A percentile compares a stretch with the other conserved stretches of the same genome.
Conservation (phyloP, 2,113 vertebrate genomes). For the Antigone vipio region DNA sequence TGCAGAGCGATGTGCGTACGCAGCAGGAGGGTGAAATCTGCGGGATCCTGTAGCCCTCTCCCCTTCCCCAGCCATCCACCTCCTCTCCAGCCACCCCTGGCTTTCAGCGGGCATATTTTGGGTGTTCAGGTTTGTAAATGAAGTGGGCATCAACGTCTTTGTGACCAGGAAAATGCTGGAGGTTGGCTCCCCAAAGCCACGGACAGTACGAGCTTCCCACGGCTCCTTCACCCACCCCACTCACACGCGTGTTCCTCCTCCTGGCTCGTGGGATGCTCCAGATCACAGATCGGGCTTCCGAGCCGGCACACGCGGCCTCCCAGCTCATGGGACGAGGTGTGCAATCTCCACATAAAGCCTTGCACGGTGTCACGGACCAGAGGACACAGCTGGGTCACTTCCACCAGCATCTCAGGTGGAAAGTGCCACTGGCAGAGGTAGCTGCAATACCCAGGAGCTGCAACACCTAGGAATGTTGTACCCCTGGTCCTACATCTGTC, state of each 20-base stretch:
- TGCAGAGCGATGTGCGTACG: too few species aligned
- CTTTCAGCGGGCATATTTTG: not conserved
- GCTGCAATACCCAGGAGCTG: not conserved
- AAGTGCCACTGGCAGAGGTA: not conserved
- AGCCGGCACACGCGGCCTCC: rapidly evolving
- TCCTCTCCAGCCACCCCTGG: not conserved
- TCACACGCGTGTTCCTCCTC: rapidly evolving
- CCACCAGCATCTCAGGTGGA: not conserved
- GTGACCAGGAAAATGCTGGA: not conserved
- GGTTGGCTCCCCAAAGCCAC: not conserved
- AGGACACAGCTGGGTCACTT: not conserved
- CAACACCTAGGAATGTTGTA: not conserved
- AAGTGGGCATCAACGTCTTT: not conserved
- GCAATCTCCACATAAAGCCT: not conserved
- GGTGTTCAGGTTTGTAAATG: not conserved
- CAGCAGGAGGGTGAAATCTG: not conserved
- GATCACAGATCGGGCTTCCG: not conserved
- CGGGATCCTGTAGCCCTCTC: too few species aligned
- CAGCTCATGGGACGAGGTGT: not conserved
- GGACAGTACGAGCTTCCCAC: not conserved
- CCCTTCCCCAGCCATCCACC: not conserved
- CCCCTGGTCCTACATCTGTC: rapidly evolving
- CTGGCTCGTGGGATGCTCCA: not conserved
- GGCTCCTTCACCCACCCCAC: not conserved
- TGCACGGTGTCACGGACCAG: rapidly evolving